Percentiles rank a stretch among this genome's conserved stretches.
Evolutionary conservation across 2,888 invertebrate genomes (phyloP).

Genomic region (Agriopis aurantiaria): DNA sequence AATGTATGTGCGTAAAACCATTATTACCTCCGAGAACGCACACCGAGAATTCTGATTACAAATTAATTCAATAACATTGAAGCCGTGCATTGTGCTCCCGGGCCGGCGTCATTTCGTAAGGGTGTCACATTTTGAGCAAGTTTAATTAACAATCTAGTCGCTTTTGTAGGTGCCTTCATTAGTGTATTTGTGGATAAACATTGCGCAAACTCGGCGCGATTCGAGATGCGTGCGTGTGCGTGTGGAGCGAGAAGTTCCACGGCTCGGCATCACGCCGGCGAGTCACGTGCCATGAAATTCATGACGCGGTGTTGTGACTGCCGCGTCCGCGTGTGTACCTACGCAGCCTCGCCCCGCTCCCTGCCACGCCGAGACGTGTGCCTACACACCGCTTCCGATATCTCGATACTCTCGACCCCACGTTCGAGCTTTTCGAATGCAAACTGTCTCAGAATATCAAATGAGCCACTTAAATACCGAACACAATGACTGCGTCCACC

Average conservation of each 20-base stretch:
- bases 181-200: slow-evolving; percentile 86
- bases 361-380: slow-evolving; percentile 36
- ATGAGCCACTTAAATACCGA: slow-evolving; percentile 85
- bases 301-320: slow-evolving; percentile 57
- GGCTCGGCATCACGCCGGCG: slow-evolving; percentile 42
- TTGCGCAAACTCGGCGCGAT: slow-evolving; percentile 74
- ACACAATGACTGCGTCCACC: slow-evolving; percentile 84
- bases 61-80: slow-evolving; percentile 85
- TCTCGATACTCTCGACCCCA: slow-evolving; percentile 70
- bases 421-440: slow-evolving; percentile 78
- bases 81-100: slow-evolving; percentile 82
- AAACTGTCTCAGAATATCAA: slow-evolving; percentile 86
- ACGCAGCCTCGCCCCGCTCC: slow-evolving; percentile 38
- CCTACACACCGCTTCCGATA: slow-evolving; percentile 58
- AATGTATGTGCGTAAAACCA: slow-evolving; percentile 55
- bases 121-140: slow-evolving; percentile 86
- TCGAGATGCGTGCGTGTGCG: slow-evolving; percentile 67
- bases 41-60: slow-evolving; percentile 83
- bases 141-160: slow-evolving; percentile 87
- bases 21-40: slow-evolving; percentile 79
- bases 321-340: slow-evolving; percentile 48
- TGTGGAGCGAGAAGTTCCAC: slow-evolving; percentile 49
- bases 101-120: slow-evolving; percentile 82
- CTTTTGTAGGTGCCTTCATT: slow-evolving; percentile 86
- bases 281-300: slow-evolving; percentile 62